Conservation (phyloP, 2,113 vertebrate genomes). For the Brienomyrus brachyistius region DNA sequence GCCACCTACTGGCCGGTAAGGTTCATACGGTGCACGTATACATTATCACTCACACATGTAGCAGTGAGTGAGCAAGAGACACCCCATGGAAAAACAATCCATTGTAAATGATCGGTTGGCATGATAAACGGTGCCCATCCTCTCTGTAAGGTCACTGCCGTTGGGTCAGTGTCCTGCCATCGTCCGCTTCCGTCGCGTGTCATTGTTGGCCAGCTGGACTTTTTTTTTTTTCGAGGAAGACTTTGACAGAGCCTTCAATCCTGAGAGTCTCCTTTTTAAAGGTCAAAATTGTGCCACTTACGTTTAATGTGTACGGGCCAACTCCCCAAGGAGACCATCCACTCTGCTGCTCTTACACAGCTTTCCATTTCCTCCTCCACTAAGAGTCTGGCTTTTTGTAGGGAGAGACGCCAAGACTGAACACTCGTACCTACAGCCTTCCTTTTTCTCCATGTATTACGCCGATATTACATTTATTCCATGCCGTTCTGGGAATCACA, state of each 20-base stretch:
- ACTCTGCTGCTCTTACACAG: constrained; percentile 35
- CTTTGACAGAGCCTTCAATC: constrained; percentile 66
- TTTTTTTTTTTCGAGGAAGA: constrained; percentile 68
- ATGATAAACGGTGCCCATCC: constrained; percentile 53
- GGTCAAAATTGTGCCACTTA: constrained; percentile 65
- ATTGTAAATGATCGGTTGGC: not conserved
- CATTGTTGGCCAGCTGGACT: constrained; percentile 59
- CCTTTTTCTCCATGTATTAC: not conserved
- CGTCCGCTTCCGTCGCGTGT: constrained; percentile 49
- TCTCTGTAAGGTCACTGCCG: constrained; percentile 58
- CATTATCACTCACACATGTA: constrained; percentile 40
- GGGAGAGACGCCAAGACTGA: not conserved
- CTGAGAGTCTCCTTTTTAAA: constrained; percentile 57
- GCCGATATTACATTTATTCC: not conserved
- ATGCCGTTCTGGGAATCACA: not conserved
- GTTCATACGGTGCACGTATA: not conserved
- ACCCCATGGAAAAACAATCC: not conserved
- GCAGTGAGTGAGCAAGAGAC: constrained; percentile 39
- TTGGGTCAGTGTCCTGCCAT: constrained; percentile 50
- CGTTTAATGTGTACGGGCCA: constrained; percentile 63
- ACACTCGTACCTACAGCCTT: not conserved
- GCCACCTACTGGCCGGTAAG: not conserved
- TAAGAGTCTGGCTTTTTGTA: not conserved
- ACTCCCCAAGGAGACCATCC: constrained; percentile 51
- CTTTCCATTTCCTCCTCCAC: not conserved